phyloP scores from a whole-genome alignment of 2,797 vertebrate genomes.

The Alectoris magna region DNA sequence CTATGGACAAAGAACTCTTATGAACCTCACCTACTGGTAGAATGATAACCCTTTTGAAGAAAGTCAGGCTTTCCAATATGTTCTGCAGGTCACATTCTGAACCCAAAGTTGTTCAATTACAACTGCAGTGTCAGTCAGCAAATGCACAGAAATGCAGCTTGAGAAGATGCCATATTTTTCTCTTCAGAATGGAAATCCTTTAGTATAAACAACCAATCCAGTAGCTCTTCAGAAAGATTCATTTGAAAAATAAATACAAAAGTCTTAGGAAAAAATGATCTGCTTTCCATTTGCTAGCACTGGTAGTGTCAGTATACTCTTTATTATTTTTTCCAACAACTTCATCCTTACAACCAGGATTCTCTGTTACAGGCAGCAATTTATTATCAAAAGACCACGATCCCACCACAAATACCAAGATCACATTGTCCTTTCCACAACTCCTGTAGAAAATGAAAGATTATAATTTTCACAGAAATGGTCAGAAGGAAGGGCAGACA shows the following conservation, averaged over 20 bases:
- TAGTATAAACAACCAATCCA: background rate
- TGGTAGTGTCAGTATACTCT: background rate
- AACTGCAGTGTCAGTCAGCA: background rate
- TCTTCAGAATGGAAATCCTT: background rate
- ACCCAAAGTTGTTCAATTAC: background rate
- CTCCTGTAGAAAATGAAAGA: background rate
- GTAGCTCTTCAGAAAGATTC: background rate
- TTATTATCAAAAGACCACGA: background rate
- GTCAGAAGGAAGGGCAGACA: background rate
- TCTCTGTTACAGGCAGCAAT: background rate
- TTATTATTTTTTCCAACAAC: background rate
- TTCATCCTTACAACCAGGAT: rapidly evolving
- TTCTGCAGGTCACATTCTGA: background rate
- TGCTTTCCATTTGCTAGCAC: background rate
- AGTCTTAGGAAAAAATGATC: rapidly evolving
- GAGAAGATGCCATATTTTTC: background rate
- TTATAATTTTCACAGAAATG: background rate
- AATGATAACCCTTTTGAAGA: background rate
- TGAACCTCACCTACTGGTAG: background rate
- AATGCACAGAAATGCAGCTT: background rate
- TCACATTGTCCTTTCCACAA: background rate
- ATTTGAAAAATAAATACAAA: background rate
- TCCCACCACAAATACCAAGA: background rate
- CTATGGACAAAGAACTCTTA: background rate
- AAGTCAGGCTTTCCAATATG: background rate